Percentiles rank a stretch among this genome's conserved stretches.
Evolutionary conservation across 1,140 invertebrate species (phyloP).

Genomic region (Amyelois transitella): DNA sequence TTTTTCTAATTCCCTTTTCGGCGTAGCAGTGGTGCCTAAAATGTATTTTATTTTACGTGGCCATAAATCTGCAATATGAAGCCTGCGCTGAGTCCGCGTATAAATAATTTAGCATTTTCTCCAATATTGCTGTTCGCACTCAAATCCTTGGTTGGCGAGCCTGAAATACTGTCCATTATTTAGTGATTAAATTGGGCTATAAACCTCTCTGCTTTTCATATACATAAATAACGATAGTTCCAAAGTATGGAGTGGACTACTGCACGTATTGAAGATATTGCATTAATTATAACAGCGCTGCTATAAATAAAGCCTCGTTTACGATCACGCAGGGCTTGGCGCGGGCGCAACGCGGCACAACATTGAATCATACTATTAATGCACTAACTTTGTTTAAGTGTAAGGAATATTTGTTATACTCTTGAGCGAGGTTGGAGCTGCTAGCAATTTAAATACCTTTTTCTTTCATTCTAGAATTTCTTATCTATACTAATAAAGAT

Average conservation of each 20-base stretch:
- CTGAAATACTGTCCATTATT: background rate
- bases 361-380: slow-evolving; percentile 13
- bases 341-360: background rate
- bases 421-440: too few relatives aligned
- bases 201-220: background rate
- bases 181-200: background rate
- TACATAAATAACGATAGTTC: background rate
- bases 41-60: slow-evolving; percentile 64
- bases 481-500: too few relatives aligned
- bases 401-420: too few relatives aligned
- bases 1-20: slow-evolving; percentile 51
- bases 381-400: too few relatives aligned
- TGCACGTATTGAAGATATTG: background rate
- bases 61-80: slow-evolving; percentile 56
- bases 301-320: background rate
- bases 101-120: slow-evolving; percentile 55
- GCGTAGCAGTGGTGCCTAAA: slow-evolving; percentile 29
- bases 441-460: too few relatives aligned
- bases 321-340: background rate
- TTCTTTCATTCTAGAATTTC: too few relatives aligned
- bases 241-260: background rate
- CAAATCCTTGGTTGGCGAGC: background rate
- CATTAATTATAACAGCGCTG: background rate
- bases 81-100: slow-evolving; percentile 38
- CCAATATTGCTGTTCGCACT: slow-evolving; percentile 31